These are phyloP conservation scores for Pollimyrus isidori DNA, from an alignment of 2,113 vertebrate species.

Conservation along the genomic window DNA sequence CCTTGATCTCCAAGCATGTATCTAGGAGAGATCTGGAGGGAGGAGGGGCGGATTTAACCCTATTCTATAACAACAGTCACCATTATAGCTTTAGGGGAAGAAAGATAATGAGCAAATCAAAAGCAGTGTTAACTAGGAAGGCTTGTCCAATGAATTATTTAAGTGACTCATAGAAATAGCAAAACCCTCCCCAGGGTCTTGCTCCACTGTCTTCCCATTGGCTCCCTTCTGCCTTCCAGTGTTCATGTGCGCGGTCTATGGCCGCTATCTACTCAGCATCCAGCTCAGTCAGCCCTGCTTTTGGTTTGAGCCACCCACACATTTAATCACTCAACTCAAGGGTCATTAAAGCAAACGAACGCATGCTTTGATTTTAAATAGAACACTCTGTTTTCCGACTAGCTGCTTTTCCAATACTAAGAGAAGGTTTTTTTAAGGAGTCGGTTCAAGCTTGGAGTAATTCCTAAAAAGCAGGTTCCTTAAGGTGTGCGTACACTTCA, in stretches of 20 bases:
- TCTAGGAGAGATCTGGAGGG: neutral
- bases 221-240: neutral
- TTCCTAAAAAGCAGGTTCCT: neutral
- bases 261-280: neutral
- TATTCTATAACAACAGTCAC: neutral
- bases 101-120: neutral
- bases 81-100: neutral
- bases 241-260: neutral
- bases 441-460: neutral
- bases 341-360: neutral
- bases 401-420: neutral
- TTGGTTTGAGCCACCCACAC: neutral
- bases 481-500: neutral
- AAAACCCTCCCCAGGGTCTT: neutral
- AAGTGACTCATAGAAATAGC: neutral
- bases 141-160: neutral
- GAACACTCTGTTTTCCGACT: neutral
- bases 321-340: neutral
- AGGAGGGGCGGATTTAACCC: neutral
- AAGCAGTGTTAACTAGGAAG: neutral
- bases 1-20: neutral
- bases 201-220: neutral
- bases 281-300: neutral
- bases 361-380: neutral
- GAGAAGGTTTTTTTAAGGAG: neutral